Base-by-base conservation (phyloP, 2,888 invertebrate genomes). In the Siphlonurus alternatus region DNA sequence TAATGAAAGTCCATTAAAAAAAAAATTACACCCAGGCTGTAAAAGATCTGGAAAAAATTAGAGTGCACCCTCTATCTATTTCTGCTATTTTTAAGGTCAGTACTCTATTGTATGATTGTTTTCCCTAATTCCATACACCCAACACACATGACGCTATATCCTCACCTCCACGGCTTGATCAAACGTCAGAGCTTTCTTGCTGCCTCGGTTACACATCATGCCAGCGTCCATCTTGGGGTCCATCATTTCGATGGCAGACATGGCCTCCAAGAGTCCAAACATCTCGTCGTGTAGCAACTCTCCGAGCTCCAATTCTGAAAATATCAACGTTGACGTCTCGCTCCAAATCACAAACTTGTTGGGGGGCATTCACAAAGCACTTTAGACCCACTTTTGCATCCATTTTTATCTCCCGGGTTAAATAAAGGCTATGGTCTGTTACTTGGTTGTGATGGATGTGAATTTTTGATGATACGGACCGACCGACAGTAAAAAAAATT, bases 231-330 rank as follows among this genome's bases (percentile, higher is more conserved):
- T 99, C 81, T 98, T 99, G 0, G 98, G 97, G 75, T 99, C 98
- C 98, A 98, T 98, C 92, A 99, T 95, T 77, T 99, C 98, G 71
- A 99, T 98, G 0, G 98, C 98, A 0, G 97, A 96, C 98, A 99
- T 99, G 0, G 97, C 98, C 76, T 99, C 98, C 77, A 94, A 94
- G 53, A 99, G 79, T 2, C 95, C 93, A 79, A 89, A 93, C 22
- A 89, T 76, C 63, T 90, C 88, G 81, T 96, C 94, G 72, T 96
- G 95, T 5, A 95, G 78, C 38, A 97, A 77, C 76, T 97, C 95
- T 1, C 97, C 97, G 62, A 96, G 79, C 70, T 88, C 80, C 66
- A 97, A 78, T 72, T 91, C 93, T 85, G 71, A 19, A 72, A 70
- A 61, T 63, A 65, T 65, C 65, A 64, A 63, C 19, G 65, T 62